Evolutionary conservation across 2,888 invertebrate genomes (phyloP).

Genomic region (Electrophaes corylata): DNA sequence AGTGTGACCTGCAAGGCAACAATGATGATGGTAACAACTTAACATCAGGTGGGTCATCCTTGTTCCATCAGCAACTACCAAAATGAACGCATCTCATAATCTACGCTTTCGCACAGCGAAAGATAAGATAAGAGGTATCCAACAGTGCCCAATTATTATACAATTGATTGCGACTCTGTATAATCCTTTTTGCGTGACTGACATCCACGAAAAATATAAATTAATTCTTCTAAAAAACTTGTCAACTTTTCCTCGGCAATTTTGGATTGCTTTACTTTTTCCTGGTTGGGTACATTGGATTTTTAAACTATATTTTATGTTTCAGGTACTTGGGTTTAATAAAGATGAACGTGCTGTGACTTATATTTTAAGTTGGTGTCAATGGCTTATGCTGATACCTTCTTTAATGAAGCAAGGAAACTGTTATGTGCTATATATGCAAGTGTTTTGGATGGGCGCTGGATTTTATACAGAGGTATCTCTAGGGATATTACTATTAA

Average conservation of each 20-base stretch:
- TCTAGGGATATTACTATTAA: no score
- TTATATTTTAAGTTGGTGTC: constrained; percentile 13
- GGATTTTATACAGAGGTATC: constrained; percentile 66
- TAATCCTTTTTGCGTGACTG: constrained; percentile 19
- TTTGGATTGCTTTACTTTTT: constrained; percentile 8
- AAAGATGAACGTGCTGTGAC: constrained; percentile 1
- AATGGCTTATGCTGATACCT: not conserved
- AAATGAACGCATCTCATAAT: no score
- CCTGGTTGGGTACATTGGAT: not conserved
- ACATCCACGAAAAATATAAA: not conserved
- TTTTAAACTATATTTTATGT: constrained; percentile 1
- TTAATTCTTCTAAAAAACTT: constrained; percentile 1
- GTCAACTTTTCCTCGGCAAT: not conserved
- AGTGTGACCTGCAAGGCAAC: no score
- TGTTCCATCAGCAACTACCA: no score
- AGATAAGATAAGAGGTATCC: no score
- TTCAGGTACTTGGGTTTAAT: constrained; percentile 7
- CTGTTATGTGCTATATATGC: constrained; percentile 62
- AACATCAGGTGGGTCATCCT: no score
- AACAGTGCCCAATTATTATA: no score
- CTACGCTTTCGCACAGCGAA: no score
- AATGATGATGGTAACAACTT: no score
- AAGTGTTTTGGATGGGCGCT: constrained; percentile 59
- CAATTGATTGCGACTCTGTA: not conserved
- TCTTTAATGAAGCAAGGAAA: constrained; percentile 27